These are phyloP conservation scores for Papilio protenor DNA, from an alignment of 2,888 invertebrate genomes.

Conservation along the genomic window DNA sequence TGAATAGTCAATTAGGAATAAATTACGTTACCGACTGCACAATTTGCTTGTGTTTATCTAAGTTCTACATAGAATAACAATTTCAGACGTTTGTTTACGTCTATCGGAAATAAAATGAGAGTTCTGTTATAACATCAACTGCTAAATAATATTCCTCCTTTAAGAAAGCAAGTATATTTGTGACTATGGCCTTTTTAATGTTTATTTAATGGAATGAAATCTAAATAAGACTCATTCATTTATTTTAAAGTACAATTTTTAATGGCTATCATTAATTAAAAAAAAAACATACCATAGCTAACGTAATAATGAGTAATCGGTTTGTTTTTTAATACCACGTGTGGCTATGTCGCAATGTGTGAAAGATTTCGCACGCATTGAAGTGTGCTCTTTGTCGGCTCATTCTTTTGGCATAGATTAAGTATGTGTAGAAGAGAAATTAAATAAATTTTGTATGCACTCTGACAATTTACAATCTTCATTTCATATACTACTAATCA, in stretches of 20 bases:
- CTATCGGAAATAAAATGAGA: background rate
- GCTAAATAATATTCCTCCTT: background rate
- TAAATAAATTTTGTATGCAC: background rate
- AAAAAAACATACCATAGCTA: background rate
- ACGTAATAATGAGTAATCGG: conserved; percentile 48
- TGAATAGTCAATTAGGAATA: conserved; percentile 71
- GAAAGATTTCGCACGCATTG: conserved; percentile 70
- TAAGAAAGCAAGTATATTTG: background rate
- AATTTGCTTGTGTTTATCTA: conserved; percentile 50
- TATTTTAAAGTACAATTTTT: background rate
- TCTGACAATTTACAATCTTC: background rate
- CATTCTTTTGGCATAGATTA: conserved; percentile 49
- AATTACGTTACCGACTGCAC: conserved; percentile 60
- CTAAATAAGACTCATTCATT: background rate
- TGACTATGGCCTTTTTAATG: background rate
- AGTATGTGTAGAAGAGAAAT: conserved; percentile 23
- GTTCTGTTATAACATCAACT: background rate
- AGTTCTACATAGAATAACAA: conserved; percentile 26
- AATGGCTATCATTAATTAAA: background rate
- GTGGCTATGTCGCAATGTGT: conserved; percentile 63
- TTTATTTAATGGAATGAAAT: background rate
- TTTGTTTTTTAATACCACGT: conserved; percentile 57
- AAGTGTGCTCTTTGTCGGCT: conserved; percentile 62
- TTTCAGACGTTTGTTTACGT: conserved; percentile 16
- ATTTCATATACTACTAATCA: background rate